Evolutionary conservation across 1,140 invertebrate genomes (phyloP), one percentile per base, ranked within the genome.

Genomic region (Drosophila novamexicana): DNA sequence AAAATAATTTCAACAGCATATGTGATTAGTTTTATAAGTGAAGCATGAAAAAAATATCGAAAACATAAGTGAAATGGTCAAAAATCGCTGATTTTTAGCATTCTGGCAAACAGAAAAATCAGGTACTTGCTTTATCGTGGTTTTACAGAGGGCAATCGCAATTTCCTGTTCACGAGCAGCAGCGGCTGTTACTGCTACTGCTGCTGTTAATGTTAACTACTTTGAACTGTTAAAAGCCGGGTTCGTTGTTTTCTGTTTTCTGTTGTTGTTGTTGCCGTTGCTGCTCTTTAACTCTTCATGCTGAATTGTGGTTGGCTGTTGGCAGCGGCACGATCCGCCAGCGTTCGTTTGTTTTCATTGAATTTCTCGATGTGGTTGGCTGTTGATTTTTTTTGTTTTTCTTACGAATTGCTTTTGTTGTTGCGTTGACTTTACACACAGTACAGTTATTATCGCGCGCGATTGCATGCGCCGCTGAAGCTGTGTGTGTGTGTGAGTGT

Each of bases 311-410:
- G 83, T 88, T 88, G 83, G 83, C 79, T 88, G 83, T 77, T 86
- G 61, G 64, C 58, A 44, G 64, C 64, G 72, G 67, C 83, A 79
- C 83, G 79, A 88, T 86, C 79, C 76, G 44, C 22, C 37, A 66
- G 64, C 75, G 77, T 79, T 86, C 68, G 83, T 83, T 83, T 85
- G 79, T 88, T 88, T 86, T 88, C 83, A 88, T 88, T 88, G 83
- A 89, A 88, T 76, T 78, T 88, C 72, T 86, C 76, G 69, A 86
- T 83, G 84, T 74, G 82, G 83, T 80, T 88, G 83, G 83, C 80
- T 89, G 83, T 89, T 86, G 73, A 67, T 53, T 75, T 71, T 66
- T 66, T 53, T 75, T 71, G 63, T 70, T 69, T 66, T 34, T 58
- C 45, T 22, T 53, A 34, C 67, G 57, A 47, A 56, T 64, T 72